Conservation (phyloP, 2,797 vertebrate genomes). For the Morus bassanus region DNA sequence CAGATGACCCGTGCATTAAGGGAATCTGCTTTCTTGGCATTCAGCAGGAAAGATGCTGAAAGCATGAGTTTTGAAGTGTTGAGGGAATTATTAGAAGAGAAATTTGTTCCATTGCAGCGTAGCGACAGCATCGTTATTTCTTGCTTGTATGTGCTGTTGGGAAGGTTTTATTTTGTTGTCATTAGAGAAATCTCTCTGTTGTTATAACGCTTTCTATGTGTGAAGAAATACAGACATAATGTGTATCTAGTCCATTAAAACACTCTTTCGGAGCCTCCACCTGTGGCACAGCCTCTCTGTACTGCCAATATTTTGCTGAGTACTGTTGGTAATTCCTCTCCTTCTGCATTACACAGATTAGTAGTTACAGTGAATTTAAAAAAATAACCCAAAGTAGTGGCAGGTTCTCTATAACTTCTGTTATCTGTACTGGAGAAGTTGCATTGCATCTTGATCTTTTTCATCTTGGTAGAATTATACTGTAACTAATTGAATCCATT, state of each 20-base stretch:
- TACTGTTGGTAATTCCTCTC: conserved; percentile 24
- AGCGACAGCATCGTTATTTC: conserved; percentile 68
- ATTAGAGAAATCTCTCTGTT: conserved; percentile 72
- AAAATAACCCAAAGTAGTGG: background rate
- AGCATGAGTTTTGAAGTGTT: conserved; percentile 34
- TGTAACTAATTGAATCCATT: conserved; percentile 80
- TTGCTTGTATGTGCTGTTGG: conserved; percentile 59
- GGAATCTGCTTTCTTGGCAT: conserved; percentile 40
- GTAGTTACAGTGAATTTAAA: background rate
- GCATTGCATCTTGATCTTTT: conserved; percentile 65
- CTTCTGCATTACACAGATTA: conserved; percentile 4
- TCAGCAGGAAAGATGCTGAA: conserved; percentile 19
- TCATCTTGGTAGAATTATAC: conserved; percentile 73
- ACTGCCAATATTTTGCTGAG: conserved; percentile 36
- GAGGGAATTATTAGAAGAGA: conserved; percentile 37
- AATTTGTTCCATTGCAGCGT: conserved; percentile 13
- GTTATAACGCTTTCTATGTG: conserved; percentile 67
- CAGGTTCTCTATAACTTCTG: conserved; percentile 42
- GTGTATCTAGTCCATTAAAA: conserved; percentile 64
- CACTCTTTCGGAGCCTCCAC: conserved; percentile 52
- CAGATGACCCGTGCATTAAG: background rate
- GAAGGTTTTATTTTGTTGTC: conserved; percentile 72
- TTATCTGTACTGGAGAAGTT: conserved; percentile 53
- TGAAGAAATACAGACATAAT: conserved; percentile 71
- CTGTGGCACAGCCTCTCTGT: conserved; percentile 51